Conservation (phyloP, 1,140 invertebrate genomes). For the Branchinecta lindahli region DNA sequence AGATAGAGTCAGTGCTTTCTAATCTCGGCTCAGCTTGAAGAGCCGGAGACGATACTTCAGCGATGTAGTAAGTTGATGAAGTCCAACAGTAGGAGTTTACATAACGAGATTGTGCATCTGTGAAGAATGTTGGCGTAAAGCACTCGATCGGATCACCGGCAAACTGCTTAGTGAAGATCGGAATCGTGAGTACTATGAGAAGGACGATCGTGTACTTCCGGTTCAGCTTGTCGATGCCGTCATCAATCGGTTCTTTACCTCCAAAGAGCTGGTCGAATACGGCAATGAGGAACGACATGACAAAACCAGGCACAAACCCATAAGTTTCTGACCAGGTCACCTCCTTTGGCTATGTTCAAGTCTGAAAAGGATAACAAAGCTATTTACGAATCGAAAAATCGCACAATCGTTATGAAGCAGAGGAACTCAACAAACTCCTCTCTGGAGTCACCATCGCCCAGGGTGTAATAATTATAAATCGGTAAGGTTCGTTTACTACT, state of each 20-base stretch:
- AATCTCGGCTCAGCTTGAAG: conserved; percentile 23
- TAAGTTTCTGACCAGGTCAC: no score
- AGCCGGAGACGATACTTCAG: conserved; percentile 22
- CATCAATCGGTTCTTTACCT: conserved; percentile 38
- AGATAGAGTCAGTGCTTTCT: conserved; percentile 18
- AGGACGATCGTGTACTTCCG: conserved; percentile 39
- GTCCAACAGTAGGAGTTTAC: conserved; percentile 34
- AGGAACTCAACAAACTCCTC: no score
- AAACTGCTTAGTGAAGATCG: conserved; percentile 40
- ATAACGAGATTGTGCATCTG: conserved; percentile 32
- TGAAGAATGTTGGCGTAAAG: conserved; percentile 34
- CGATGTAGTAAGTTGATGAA: conserved; percentile 32
- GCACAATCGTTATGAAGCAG: no score
- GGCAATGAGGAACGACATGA: conserved; percentile 29
- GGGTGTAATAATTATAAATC: no score
- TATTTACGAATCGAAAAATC: no score
- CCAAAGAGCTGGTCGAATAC: conserved; percentile 32
- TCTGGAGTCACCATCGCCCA: no score
- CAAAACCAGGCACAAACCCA: background rate
- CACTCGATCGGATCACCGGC: conserved; percentile 39
- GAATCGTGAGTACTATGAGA: conserved; percentile 38
- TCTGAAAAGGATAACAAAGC: no score
- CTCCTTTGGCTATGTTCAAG: no score
- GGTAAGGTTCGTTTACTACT: no score
- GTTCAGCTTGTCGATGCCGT: conserved; percentile 39